phyloP scores from a whole-genome alignment of 2,888 invertebrate genomes.

The Hirtodrosophila alboralis region DNA sequence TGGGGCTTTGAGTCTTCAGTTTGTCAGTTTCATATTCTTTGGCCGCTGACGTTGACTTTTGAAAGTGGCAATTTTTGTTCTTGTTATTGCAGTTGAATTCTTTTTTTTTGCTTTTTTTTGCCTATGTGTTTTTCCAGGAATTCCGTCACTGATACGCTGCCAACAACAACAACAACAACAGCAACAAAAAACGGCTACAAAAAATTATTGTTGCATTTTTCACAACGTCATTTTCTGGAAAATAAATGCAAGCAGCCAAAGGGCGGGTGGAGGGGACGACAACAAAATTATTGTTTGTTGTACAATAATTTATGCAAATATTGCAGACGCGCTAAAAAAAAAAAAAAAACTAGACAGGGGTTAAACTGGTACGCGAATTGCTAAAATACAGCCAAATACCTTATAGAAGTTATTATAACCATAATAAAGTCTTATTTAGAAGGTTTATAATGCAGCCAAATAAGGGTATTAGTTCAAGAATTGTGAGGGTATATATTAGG shows the following conservation, averaged over 20 bases:
- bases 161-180: slow-evolving; percentile 27
- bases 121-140: slow-evolving; percentile 81
- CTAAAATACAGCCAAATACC: too few species aligned
- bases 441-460: too few species aligned
- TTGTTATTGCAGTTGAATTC: slow-evolving; percentile 3
- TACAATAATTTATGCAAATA: slow-evolving; percentile 77
- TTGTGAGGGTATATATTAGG: too few species aligned
- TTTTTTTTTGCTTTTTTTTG: slow-evolving; percentile 46
- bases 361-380: too few species aligned
- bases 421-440: too few species aligned
- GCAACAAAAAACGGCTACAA: too few species aligned
- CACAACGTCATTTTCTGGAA: slow-evolving; percentile 77
- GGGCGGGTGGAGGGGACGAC: neutral
- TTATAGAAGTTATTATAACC: too few species aligned
- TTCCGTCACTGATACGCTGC: slow-evolving; percentile 75
- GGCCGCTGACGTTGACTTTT: slow-evolving; percentile 59
- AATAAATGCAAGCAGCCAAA: slow-evolving; percentile 53
- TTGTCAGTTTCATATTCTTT: slow-evolving; percentile 62
- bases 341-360: slow-evolving; percentile 34
- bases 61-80: slow-evolving; percentile 43
- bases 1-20: slow-evolving; percentile 15
- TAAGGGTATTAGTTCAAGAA: too few species aligned
- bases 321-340: slow-evolving; percentile 69
- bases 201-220: slow-evolving; percentile 75
- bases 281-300: slow-evolving; percentile 66